Percentiles rank a stretch among this genome's conserved stretches.
Evolutionary conservation across 2,113 vertebrate genomes (phyloP).

Genomic region (Chiloscyllium plagiosum): DNA sequence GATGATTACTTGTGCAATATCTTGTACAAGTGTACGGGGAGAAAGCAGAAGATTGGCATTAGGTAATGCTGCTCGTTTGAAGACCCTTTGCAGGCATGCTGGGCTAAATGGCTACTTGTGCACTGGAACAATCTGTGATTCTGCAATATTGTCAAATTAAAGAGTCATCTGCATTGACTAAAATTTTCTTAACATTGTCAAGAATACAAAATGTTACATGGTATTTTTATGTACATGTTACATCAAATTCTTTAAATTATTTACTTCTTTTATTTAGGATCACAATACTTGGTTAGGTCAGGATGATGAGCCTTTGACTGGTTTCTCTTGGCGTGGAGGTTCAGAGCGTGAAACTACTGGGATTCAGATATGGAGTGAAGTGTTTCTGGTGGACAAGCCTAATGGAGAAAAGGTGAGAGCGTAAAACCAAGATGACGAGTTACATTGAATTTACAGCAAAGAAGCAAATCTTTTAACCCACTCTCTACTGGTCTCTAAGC

Average conservation of each 20-base stretch:
- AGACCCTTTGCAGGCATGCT: too few relatives aligned
- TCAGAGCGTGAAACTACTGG: conserved; percentile 94
- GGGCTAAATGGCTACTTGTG: too few relatives aligned
- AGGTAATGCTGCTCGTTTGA: too few relatives aligned
- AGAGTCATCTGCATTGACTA: background rate
- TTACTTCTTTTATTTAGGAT: conserved; percentile 57
- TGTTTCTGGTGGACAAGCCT: conserved; percentile 89
- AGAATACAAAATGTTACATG: background rate
- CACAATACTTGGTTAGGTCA: conserved; percentile 81
- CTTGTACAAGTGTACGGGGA: too few relatives aligned
- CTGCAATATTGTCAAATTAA: background rate
- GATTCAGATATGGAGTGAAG: conserved; percentile 96
- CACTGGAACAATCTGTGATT: too few relatives aligned
- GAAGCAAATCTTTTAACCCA: background rate
- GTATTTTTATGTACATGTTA: background rate
- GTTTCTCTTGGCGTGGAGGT: conserved; percentile 95
- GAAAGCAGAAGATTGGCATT: too few relatives aligned
- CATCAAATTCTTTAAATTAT: conserved; percentile 34
- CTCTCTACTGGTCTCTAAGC: background rate
- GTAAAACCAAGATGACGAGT: background rate
- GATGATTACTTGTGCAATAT: too few relatives aligned
- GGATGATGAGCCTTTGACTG: conserved; percentile 82
- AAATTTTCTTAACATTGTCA: background rate
- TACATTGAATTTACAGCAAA: background rate
- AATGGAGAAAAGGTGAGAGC: conserved; percentile 78